Evolutionary conservation across 2,113 vertebrate genomes (phyloP).

Genomic region (Antechinus stuartii): DNA sequence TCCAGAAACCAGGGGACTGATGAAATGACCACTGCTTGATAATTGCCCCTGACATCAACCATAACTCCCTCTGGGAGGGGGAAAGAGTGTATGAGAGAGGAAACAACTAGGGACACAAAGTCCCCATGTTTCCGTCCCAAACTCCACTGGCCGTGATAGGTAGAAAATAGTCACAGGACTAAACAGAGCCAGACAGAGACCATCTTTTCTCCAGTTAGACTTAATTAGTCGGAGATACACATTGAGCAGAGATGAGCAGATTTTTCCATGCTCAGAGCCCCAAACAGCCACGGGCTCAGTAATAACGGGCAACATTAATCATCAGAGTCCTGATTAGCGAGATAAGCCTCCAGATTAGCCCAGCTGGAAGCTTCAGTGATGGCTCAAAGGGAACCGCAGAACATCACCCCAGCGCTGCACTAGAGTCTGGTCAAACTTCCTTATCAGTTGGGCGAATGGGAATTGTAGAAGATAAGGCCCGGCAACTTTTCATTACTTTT

Average conservation of each 20-base stretch:
- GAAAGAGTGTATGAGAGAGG: background rate
- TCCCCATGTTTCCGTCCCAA: background rate
- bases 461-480: background rate
- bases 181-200: background rate
- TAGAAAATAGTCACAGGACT: background rate
- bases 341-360: background rate
- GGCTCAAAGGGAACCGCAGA: background rate
- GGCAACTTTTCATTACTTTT: background rate
- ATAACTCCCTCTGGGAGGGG: background rate
- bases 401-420: background rate
- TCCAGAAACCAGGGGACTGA: background rate
- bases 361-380: background rate
- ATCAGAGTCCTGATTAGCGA: constrained; percentile 17
- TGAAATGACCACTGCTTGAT: background rate
- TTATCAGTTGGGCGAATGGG: background rate
- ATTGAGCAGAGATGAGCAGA: background rate
- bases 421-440: background rate
- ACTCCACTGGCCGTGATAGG: background rate
- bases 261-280: constrained; percentile 15
- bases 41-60: background rate
- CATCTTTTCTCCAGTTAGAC: background rate
- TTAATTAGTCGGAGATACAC: background rate
- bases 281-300: background rate
- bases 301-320: background rate
- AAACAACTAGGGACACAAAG: background rate